Evolutionary conservation across 2,888 invertebrate genomes (phyloP).

Genomic region (Sphaeridia pumilis): DNA sequence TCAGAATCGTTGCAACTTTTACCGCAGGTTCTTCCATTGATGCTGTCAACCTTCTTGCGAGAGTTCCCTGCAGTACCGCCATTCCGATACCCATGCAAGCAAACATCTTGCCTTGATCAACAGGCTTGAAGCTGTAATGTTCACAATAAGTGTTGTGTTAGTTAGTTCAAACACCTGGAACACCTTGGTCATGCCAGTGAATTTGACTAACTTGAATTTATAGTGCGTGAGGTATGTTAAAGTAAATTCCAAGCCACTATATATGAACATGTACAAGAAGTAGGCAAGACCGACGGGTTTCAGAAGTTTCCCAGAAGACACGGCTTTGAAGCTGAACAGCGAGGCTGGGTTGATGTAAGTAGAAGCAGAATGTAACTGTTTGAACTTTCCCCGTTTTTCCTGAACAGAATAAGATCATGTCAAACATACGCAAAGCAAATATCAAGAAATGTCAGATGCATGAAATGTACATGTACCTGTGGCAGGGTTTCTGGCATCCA

Average conservation of each 20-base stretch:
- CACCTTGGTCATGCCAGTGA: too few species aligned
- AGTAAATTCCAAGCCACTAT: conserved; percentile 94
- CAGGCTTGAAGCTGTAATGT: conserved; percentile 52
- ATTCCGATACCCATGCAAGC: conserved; percentile 83
- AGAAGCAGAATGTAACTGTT: conserved; percentile 12
- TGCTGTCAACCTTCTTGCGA: conserved; percentile 65
- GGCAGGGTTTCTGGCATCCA: conserved; percentile 26
- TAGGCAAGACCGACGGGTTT: conserved; percentile 61
- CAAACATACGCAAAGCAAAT: not conserved
- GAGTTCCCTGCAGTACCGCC: conserved; percentile 80
- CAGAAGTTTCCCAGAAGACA: conserved; percentile 53
- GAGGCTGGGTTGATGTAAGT: conserved; percentile 22
- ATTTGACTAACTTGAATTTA: conserved; percentile 43
- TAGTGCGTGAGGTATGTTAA: conserved; percentile 79
- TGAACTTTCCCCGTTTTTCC: conserved; percentile 19
- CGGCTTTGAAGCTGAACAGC: conserved; percentile 27
- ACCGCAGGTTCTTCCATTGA: conserved; percentile 42
- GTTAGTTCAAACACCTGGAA: not conserved
- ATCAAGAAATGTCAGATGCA: not conserved
- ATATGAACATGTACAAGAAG: conserved; percentile 84
- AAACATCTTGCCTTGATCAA: conserved; percentile 98
- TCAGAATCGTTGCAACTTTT: conserved; percentile 46
- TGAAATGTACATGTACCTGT: conserved; percentile 1
- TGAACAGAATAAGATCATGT: conserved; percentile 7
- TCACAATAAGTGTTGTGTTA: not conserved